Conservation (phyloP, 2,888 invertebrate genomes). For the Petrolisthes manimaculis region DNA sequence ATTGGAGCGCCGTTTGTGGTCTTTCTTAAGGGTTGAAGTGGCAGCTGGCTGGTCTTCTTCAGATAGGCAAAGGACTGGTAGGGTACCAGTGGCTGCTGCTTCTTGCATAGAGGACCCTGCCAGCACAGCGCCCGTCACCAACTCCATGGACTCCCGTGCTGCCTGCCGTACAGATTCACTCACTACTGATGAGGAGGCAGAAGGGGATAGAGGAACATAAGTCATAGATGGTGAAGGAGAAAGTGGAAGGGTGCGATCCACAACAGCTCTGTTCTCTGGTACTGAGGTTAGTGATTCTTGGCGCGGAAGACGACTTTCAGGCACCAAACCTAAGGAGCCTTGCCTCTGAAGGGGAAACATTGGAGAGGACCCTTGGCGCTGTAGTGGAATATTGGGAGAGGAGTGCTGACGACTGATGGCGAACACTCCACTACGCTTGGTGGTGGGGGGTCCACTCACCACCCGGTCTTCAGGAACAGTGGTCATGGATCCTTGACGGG, state of each 20-base stretch:
- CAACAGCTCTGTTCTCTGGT: constrained; percentile 61
- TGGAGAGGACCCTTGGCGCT: constrained; percentile 50
- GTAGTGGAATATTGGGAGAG: constrained; percentile 62
- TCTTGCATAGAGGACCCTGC: constrained; percentile 61
- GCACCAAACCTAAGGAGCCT: constrained; percentile 57
- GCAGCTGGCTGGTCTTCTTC: constrained; percentile 40
- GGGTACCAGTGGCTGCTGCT: constrained; percentile 36
- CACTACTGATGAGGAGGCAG: constrained; percentile 33
- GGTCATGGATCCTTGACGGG: constrained; percentile 60
- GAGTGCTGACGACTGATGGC: constrained; percentile 65
- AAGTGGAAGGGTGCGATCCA: constrained; percentile 59
- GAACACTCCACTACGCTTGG: constrained; percentile 49
- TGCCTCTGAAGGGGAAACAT: constrained; percentile 57
- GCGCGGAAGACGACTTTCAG: constrained; percentile 56
- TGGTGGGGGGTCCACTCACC: constrained; percentile 35
- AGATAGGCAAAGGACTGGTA: constrained; percentile 30
- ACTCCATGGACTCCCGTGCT: constrained; percentile 55
- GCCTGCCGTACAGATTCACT: constrained; percentile 38
- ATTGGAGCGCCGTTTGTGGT: constrained; percentile 27
- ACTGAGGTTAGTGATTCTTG: constrained; percentile 64
- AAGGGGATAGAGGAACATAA: constrained; percentile 51
- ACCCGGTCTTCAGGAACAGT: constrained; percentile 57
- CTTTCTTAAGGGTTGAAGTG: constrained; percentile 61
- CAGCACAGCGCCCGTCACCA: constrained; percentile 61
- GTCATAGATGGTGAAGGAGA: constrained; percentile 63